Base-by-base conservation (phyloP, 2,113 vertebrate genomes). In the Plotosus lineatus region DNA sequence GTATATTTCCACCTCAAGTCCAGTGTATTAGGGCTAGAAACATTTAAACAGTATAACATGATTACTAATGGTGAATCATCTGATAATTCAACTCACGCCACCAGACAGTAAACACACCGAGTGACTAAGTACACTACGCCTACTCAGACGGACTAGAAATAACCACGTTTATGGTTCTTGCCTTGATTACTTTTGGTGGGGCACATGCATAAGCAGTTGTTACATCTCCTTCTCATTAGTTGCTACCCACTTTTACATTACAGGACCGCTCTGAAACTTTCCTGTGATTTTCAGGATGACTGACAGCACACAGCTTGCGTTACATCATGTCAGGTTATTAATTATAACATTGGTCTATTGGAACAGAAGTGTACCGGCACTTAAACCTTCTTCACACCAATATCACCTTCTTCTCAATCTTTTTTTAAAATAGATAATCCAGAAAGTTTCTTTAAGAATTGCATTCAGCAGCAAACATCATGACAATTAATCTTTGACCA, bases 131-230 rank as follows among this genome's bases (percentile, higher is more conserved):
- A 8, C 55, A 1, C 53, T 28, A 76, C 51, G 42, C 74, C 53
- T 55, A 76, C 14, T 19, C 15, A 6, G 23, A 28, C 2, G 17
- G 3, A 31, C 50, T 60, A 55, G 17, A 40, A 56, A 75, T 56
- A 58, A 11, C 21, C 36, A 44, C 1, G n/a, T 53, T 55, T 74
- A 74, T 38, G 73, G 11, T 10, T 40, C 40, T 48, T 48, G 40
- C 7, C 6, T 73, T 73, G 50, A 73, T 73, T 26, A 44, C 60
- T 55, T 76, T 42, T 44, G 74, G 53, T 76, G 36, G 12, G 53
- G 51, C 14, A 28, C 2, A 0, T 21, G 10, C 21, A 33, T 33
- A 31, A 71, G 26, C 44, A 72, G 69, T 28, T 50, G 38, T 26
- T 40, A 26, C 36, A n/a, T n/a, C 33, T 40, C 17, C 23, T 42